Percentiles rank a stretch among this genome's conserved stretches.
These are phyloP conservation scores for Patiria miniata DNA, from an alignment of 35 echinoderm and acorn worm genomes.

Conservation along the genomic window DNA sequence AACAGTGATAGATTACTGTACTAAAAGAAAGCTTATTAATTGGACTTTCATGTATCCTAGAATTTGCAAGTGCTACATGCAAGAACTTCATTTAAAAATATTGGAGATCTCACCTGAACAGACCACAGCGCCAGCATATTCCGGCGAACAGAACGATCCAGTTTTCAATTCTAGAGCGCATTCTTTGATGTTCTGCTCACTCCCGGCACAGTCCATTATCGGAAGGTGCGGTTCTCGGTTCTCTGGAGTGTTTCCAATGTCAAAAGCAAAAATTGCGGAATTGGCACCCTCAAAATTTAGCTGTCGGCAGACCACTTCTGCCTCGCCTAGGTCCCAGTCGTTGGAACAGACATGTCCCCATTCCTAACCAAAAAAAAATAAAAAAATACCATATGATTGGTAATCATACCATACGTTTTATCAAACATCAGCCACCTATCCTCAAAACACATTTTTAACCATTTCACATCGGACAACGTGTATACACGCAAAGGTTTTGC, in stretches of 20 bases:
- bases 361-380: neutral
- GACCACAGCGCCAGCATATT: neutral
- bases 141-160: neutral
- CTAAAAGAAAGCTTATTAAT: too few species aligned
- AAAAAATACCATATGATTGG: too few species aligned
- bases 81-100: too few species aligned
- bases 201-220: neutral
- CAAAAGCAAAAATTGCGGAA: neutral
- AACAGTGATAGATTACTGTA: too few species aligned
- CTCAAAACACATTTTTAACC: too few species aligned
- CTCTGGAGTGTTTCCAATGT: neutral
- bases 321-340: neutral
- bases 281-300: neutral
- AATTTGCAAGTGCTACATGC: too few species aligned
- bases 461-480: too few species aligned
- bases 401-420: too few species aligned
- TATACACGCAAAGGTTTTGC: too few species aligned
- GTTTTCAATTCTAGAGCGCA: neutral
- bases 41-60: too few species aligned
- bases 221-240: neutral
- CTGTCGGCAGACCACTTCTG: neutral
- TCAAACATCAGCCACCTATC: too few species aligned
- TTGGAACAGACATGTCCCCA: neutral
- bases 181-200: neutral
- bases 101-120: slow-evolving; percentile 16